Conservation (phyloP, 2,888 invertebrate species). For the Heliconius charithonia region DNA sequence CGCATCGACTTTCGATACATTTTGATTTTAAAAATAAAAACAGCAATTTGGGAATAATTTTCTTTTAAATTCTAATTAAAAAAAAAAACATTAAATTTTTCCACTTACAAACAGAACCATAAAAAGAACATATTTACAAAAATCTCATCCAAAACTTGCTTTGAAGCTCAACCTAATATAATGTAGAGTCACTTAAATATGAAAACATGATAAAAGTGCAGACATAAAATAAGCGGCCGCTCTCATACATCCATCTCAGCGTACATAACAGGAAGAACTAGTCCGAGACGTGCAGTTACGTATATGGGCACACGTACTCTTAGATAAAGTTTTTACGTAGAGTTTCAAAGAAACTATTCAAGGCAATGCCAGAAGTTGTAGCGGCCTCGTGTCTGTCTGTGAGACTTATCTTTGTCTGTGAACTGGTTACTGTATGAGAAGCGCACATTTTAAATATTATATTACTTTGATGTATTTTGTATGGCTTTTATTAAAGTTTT, state of each 20-base stretch:
- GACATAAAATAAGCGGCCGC: constrained; percentile 15
- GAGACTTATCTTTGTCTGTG: constrained; percentile 20
- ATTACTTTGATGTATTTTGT: background rate
- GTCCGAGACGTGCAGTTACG: constrained; percentile 20
- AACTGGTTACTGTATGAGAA: constrained; percentile 22
- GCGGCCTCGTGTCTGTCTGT: constrained; percentile 1
- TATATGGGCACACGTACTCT: constrained; percentile 12
- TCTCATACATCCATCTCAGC: constrained; percentile 16
- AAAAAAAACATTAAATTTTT: background rate
- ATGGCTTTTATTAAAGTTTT: background rate
- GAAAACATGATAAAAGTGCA: constrained; percentile 21
- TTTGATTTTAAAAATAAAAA: no score
- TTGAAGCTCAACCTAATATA: background rate
- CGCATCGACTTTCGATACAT: no score
- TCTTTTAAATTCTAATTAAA: background rate
- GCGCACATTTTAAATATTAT: constrained; percentile 16
- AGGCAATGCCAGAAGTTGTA: constrained; percentile 31
- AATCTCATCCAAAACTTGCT: background rate
- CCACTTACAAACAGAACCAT: background rate
- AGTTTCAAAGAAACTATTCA: constrained; percentile 31
- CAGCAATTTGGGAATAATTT: no score
- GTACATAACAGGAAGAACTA: constrained; percentile 24
- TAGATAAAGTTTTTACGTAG: constrained; percentile 29
- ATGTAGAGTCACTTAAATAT: constrained; percentile 14
- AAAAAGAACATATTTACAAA: background rate